Conservation (phyloP, 1,140 invertebrate genomes). For the Polyergus mexicanus region DNA sequence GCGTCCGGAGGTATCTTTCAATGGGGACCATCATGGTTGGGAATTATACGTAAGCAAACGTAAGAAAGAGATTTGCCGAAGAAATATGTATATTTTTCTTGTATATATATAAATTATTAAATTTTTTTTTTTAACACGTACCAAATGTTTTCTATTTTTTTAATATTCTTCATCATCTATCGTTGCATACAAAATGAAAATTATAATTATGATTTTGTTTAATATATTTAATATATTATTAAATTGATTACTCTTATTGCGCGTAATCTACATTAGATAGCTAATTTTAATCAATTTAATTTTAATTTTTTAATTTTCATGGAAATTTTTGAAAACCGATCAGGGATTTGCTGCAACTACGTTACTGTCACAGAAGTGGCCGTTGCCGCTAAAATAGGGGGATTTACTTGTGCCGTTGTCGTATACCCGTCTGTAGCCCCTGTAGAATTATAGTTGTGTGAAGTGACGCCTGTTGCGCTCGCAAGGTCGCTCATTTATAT, state of each 20-base stretch:
- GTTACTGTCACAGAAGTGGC: conserved; percentile 50
- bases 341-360: background rate
- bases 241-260: background rate
- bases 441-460: conserved; percentile 46
- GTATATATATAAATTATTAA: background rate
- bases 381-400: conserved; percentile 55
- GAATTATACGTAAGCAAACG: background rate
- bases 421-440: conserved; percentile 56
- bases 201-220: background rate
- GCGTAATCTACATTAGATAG: background rate
- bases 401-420: conserved; percentile 46
- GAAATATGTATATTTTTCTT: background rate
- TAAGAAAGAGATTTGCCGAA: background rate
- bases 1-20: background rate
- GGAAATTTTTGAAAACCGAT: background rate
- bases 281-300: background rate
- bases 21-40: background rate
- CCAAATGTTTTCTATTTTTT: background rate
- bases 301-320: background rate
- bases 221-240: background rate
- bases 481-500: conserved; percentile 70
- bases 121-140: background rate
- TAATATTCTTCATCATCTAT: background rate
- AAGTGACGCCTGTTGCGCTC: conserved; percentile 72
- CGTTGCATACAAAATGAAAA: background rate